Evolutionary conservation across 2,888 invertebrate species (phyloP).

Genomic region (Diarsia rubi): DNA sequence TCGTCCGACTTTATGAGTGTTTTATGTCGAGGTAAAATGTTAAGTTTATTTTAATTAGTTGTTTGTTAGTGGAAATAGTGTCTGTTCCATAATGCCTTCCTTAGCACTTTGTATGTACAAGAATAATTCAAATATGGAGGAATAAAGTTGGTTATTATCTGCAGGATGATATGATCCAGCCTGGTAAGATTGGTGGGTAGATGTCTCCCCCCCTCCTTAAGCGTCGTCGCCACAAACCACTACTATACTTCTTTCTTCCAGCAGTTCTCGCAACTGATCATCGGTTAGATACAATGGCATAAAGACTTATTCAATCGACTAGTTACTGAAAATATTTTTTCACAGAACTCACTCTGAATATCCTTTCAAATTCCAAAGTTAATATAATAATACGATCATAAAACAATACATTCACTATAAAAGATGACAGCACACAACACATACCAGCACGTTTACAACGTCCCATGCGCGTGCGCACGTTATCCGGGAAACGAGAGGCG

Average conservation of each 20-base stretch:
- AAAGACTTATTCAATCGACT: background rate
- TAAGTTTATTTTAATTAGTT: conserved; percentile 54
- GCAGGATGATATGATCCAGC: background rate
- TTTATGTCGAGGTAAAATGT: conserved; percentile 49
- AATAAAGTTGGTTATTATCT: background rate
- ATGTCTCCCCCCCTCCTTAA: background rate
- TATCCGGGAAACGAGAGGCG: conserved; percentile 59
- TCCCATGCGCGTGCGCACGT: conserved; percentile 45
- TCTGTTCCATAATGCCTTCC: background rate
- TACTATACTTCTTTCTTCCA: background rate
- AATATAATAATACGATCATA: conserved; percentile 16
- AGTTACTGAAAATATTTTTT: background rate
- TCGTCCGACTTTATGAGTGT: conserved; percentile 31
- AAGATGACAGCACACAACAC: conserved; percentile 27
- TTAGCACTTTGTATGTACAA: background rate
- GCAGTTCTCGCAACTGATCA: no score
- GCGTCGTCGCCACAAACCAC: background rate
- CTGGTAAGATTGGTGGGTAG: background rate
- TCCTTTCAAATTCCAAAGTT: background rate
- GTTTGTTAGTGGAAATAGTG: conserved; percentile 19
- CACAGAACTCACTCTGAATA: background rate
- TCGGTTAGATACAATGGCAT: background rate
- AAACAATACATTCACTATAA: conserved; percentile 27
- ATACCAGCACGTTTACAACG: conserved; percentile 42
- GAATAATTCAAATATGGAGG: background rate